Percentiles rank a stretch among this genome's conserved stretches.
phyloP scores from a whole-genome alignment of 2,888 invertebrate species.

The Incurvaria masculella region DNA sequence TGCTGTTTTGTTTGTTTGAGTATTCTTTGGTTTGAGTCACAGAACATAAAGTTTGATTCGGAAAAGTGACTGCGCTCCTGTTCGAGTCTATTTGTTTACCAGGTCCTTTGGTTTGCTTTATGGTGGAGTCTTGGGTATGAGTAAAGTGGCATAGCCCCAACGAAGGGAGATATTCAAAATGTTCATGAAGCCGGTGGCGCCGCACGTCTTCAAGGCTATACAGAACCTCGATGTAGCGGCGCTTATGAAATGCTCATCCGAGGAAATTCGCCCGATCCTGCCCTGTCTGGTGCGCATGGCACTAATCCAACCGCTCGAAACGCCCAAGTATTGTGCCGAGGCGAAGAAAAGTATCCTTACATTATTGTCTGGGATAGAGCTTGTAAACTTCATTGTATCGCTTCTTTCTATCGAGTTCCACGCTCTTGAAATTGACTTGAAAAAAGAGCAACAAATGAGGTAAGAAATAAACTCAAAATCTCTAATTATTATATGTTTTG shows the following conservation, averaged over 20 bases:
- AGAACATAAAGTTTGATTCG: too few relatives aligned
- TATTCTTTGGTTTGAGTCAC: too few relatives aligned
- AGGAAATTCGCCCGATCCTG: slow-evolving; percentile 84
- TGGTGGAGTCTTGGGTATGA: too few relatives aligned
- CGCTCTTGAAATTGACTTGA: slow-evolving; percentile 85
- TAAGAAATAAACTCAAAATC: slow-evolving; percentile 31
- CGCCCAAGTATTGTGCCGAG: slow-evolving; percentile 77
- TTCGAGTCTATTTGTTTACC: too few relatives aligned
- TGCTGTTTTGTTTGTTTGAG: too few relatives aligned
- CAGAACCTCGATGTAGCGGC: slow-evolving; percentile 78
- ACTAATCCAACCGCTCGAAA: slow-evolving; percentile 79
- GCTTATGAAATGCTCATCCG: slow-evolving; percentile 67
- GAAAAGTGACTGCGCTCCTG: too few relatives aligned
- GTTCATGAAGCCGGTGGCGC: slow-evolving; percentile 58
- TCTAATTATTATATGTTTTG: too few relatives aligned
- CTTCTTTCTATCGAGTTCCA: slow-evolving; percentile 93
- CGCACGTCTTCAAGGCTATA: slow-evolving; percentile 73
- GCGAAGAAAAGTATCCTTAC: slow-evolving; percentile 84
- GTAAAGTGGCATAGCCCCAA: too few relatives aligned
- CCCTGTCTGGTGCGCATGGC: slow-evolving; percentile 95
- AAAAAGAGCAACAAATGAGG: slow-evolving; percentile 88
- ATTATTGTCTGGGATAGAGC: slow-evolving; percentile 87
- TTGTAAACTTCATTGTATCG: slow-evolving; percentile 92
- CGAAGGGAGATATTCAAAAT: too few relatives aligned
- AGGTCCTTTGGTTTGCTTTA: too few relatives aligned